phyloP scores from a whole-genome alignment of 2,797 vertebrate species.

The Galaxias olidus region DNA sequence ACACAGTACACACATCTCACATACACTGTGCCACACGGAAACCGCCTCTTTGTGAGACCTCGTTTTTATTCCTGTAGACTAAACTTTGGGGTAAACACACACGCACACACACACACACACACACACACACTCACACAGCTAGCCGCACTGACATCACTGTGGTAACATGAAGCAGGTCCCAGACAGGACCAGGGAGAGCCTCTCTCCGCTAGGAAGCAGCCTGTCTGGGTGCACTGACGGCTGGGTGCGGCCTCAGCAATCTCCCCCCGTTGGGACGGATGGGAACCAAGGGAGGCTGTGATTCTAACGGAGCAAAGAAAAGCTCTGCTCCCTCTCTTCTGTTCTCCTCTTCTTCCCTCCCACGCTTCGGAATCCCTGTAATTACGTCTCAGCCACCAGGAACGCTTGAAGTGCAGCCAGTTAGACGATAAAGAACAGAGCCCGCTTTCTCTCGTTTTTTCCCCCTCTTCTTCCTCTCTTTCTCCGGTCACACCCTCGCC shows the following conservation, averaged over 20 bases:
- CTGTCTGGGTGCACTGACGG: conserved; percentile 39
- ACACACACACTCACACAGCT: conserved; percentile 8
- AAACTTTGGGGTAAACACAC: too few species aligned
- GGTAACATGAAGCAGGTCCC: conserved; percentile 42
- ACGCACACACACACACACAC: conserved; percentile 1
- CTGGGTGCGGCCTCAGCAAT: conserved; percentile 35
- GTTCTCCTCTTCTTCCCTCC: background rate
- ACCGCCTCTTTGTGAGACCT: background rate
- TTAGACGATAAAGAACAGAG: conserved; percentile 70
- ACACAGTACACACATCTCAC: conserved; percentile 3
- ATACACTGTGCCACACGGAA: conserved; percentile 8
- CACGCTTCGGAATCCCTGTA: conserved; percentile 51
- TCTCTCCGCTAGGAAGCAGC: conserved; percentile 27
- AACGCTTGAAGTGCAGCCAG: conserved; percentile 68
- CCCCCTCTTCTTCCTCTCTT: conserved; percentile 9
- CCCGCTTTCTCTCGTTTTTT: conserved; percentile 36
- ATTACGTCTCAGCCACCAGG: conserved; percentile 61
- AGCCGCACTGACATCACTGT: conserved; percentile 63
- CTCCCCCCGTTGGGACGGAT: conserved; percentile 25
- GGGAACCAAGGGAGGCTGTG: background rate
- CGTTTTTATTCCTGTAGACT: too few species aligned
- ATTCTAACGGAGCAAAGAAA: conserved; percentile 38
- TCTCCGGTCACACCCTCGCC: conserved; percentile 33
- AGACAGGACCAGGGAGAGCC: conserved; percentile 20
- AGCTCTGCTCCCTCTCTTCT: conserved; percentile 28